Conservation (phyloP, 2,113 vertebrate species). For the Pseudonaja textilis region DNA sequence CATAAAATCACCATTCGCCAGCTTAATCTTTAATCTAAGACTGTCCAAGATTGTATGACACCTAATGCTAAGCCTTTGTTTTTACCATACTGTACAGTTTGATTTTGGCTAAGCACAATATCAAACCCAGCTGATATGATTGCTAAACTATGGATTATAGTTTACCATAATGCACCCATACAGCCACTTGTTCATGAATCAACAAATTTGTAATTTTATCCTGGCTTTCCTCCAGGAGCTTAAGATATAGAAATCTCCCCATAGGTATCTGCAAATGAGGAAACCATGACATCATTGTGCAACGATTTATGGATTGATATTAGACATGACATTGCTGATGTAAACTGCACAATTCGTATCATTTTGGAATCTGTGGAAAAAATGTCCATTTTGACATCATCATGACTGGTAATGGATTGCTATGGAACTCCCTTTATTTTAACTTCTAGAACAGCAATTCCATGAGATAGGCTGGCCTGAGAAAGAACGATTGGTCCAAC, state of each 20-base stretch:
- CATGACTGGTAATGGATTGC: neutral
- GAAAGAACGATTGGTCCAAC: neutral
- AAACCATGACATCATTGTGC: neutral
- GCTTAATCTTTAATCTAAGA: neutral
- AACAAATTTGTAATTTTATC: neutral
- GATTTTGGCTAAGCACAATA: neutral
- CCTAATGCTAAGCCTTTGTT: neutral
- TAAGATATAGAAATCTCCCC: neutral
- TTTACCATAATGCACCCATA: neutral
- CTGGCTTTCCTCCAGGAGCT: neutral
- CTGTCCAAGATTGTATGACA: neutral
- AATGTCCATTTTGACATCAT: neutral
- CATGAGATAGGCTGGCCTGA: neutral
- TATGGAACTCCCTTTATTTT: neutral
- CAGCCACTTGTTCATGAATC: neutral
- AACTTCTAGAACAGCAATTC: neutral
- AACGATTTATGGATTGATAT: neutral
- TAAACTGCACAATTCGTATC: neutral
- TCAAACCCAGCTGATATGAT: neutral
- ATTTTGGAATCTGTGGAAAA: neutral
- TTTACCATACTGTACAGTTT: neutral
- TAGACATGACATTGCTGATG: neutral
- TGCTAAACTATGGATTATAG: neutral
- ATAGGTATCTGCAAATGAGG: neutral
- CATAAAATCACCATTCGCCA: neutral